Evolutionary conservation across 2,888 invertebrate species (phyloP), one percentile per base, ranked within the genome.

Genomic region (Empis livida): DNA sequence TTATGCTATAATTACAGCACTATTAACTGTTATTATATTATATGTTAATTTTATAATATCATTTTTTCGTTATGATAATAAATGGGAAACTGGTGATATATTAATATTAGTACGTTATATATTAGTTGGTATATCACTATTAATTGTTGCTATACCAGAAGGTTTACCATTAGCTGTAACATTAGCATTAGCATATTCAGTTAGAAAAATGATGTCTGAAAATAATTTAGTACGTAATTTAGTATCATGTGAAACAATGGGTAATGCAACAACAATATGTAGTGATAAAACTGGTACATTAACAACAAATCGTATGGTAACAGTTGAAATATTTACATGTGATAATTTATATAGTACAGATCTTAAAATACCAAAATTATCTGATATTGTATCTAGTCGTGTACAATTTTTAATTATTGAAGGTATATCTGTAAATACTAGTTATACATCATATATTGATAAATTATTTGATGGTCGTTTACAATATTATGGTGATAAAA

Each of bases 191-290:
- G 95, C 95, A 60, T 96, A 96, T 70, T 95, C 95, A 62, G 95
- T 96, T 62, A 94, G 94, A 87, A 92, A 95, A 92, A 95, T 95
- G 95, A 95, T 95, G 94, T 86, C 89, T 74, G 95, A 96, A 75
- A 96, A 96, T 80, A 96, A 96, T 72, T 73, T 96, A 67, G 96
- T 96, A 49, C 80, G 95, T 47, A 95, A 96, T 72, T 76, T 96
- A 72, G 95, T 96, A 73, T 95, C 96, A 13, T 96, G 95, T 72
- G 96, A 96, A 73, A 96, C 95, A 0, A 96, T 96, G 96, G 95
- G 96, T 61, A 96, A 96, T 73, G 95, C 95, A 35, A 96, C 95
- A 50, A 88, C 94, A 56, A 96, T 96, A 72, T 96, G 95, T 70
- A 95, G 94, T 13, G 95, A 96, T 73, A 96, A 96, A 74, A 96